phyloP scores from a whole-genome alignment of 1,140 invertebrate genomes.

The Apis dorsata region DNA sequence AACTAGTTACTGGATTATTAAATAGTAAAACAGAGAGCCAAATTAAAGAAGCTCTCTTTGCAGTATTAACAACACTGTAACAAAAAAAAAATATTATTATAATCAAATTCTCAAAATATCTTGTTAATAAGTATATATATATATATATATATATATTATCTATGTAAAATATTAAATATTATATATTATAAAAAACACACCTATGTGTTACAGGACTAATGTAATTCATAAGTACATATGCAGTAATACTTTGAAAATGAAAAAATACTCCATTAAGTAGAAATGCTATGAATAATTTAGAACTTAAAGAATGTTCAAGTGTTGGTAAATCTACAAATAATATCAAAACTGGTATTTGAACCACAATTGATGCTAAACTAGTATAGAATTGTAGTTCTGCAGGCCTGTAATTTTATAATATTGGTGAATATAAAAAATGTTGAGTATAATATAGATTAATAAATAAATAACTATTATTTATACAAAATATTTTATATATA shows the following conservation, averaged over 20 bases:
- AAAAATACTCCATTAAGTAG: slow-evolving; percentile 91
- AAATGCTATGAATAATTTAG: slow-evolving; percentile 83
- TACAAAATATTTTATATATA: neutral
- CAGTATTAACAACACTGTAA: slow-evolving; percentile 92
- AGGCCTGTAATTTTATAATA: slow-evolving; percentile 81
- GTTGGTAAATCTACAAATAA: slow-evolving; percentile 85
- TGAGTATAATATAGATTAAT: neutral
- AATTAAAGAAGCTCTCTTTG: slow-evolving; percentile 90
- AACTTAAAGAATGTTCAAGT: slow-evolving; percentile 79
- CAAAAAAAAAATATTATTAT: slow-evolving; percentile 50
- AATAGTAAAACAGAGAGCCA: slow-evolving; percentile 91
- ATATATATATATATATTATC: no score
- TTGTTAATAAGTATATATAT: neutral
- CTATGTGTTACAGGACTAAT: slow-evolving; percentile 93
- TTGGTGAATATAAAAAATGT: neutral
- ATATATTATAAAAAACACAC: slow-evolving; percentile 76
- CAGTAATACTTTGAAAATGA: slow-evolving; percentile 93
- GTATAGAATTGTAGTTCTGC: slow-evolving; percentile 93
- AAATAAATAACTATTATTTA: neutral
- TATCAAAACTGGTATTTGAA: slow-evolving; percentile 88
- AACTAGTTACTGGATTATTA: slow-evolving; percentile 88
- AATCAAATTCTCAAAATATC: neutral
- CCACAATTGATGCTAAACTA: slow-evolving; percentile 88
- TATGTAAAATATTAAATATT: no score
- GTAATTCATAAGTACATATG: slow-evolving; percentile 92